Base-by-base conservation (phyloP, 2,113 vertebrate genomes). In the Pterocles orientalis region DNA sequence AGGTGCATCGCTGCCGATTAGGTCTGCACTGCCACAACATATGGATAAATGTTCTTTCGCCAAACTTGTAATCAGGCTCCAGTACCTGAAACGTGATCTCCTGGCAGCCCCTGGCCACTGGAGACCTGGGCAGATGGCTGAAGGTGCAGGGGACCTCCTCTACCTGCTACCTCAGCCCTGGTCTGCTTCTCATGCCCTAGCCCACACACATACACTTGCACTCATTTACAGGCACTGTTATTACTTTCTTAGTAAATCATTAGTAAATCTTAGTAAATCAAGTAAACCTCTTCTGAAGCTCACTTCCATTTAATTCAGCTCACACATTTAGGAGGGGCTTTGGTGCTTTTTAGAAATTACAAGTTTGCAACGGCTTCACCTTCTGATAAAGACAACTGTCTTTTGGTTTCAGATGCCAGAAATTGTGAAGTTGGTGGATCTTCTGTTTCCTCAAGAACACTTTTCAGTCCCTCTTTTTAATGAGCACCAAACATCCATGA, bases 191-290 rank as follows among this genome's bases (percentile, higher is more conserved):
- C 18, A 3, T 20, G 25, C 66, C 39, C 9, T 17, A 31, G 14
- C 10, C 2, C 18, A 34, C 16, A 56, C 9, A 24, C 3, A 15
- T 8, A 19, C 10, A 10, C 19, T 17, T 2, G 0, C 17, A 53
- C 10, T 56, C 39, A 45, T 68, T 51, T 33, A 56, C 0, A 0
- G 41, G 28, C 19, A 61, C 8, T 1, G 0, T 54, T 78, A 18
- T 36, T 69, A 19, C 53, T 76, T 76, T 57, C 48, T 66, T 78
- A 81, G 56, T 18, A 34, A 8, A 50, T 70, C 50, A 41, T 47
- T 57, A 45, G 23, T 36, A 36, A 36, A 36, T 57, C 48, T 66
- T 78, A 81, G 56, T 18, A 34, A 8, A 50, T 70, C 50, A 41
- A 45, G 23, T 36, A 26, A 26, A 41, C 4, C 3, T 58, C 9